These are phyloP conservation scores for Myxocyprinus asiaticus DNA, from an alignment of 2,113 vertebrate species.

Conservation along the genomic window DNA sequence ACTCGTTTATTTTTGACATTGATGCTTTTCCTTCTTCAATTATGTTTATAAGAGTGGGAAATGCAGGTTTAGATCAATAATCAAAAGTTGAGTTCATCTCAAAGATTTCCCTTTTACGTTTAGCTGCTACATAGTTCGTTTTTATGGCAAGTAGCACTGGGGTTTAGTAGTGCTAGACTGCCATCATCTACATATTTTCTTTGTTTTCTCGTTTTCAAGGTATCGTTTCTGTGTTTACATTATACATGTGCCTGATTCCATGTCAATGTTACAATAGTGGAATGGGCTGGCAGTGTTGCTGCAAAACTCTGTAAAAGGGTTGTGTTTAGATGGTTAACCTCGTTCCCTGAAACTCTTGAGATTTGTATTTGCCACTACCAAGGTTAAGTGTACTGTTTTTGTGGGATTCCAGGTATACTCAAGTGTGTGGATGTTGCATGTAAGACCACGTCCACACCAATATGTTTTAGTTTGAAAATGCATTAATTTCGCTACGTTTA, in stretches of 20 bases:
- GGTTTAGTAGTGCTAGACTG: background rate
- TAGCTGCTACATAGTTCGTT: background rate
- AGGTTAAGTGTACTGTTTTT: no score
- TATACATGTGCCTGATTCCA: constrained; percentile 80
- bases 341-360: no score
- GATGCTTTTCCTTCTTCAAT: no score
- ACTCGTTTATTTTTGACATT: constrained; percentile 1
- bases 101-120: constrained; percentile 22
- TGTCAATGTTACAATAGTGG: constrained; percentile 57
- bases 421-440: no score
- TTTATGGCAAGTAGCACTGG: background rate
- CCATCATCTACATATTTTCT: background rate
- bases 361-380: no score
- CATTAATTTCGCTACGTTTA: no score
- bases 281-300: constrained; percentile 50
- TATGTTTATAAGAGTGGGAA: background rate
- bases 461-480: no score
- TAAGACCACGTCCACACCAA: no score
- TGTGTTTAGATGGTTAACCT: constrained; percentile 47
- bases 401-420: no score
- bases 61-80: constrained; percentile 23
- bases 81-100: constrained; percentile 49
- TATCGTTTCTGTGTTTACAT: constrained; percentile 68
- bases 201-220: background rate
- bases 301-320: constrained; percentile 63